Percentiles rank a stretch among this genome's conserved stretches.
Conservation (phyloP, 1,140 invertebrate genomes). For the Bilobella aurantiaca region DNA sequence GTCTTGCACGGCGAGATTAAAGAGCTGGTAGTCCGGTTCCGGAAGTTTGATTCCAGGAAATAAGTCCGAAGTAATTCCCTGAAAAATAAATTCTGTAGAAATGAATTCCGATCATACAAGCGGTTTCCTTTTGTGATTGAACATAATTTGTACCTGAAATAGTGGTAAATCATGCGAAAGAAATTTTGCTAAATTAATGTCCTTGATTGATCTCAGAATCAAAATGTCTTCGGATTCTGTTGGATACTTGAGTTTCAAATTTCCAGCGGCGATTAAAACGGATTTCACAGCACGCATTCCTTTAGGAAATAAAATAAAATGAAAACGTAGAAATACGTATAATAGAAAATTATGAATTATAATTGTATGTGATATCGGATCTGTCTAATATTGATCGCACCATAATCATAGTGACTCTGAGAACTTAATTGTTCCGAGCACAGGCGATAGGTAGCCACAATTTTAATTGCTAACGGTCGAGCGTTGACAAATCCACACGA, state of each 20-base stretch:
- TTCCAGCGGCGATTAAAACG: slow-evolving; percentile 77
- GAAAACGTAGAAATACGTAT: too few species aligned
- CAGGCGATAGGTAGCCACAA: slow-evolving; percentile 82
- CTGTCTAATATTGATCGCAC: too few species aligned
- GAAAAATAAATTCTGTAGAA: slow-evolving; percentile 36
- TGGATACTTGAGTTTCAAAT: slow-evolving; percentile 78
- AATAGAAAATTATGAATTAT: too few species aligned
- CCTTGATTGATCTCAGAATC: slow-evolving; percentile 76
- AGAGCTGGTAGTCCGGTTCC: slow-evolving; percentile 56
- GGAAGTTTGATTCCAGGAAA: slow-evolving; percentile 72
- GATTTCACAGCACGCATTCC: slow-evolving; percentile 79
- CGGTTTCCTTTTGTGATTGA: not conserved
- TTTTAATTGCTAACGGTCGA: slow-evolving; percentile 79
- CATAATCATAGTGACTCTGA: slow-evolving; percentile 93
- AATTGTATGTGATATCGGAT: too few species aligned
- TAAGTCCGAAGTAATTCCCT: slow-evolving; percentile 84
- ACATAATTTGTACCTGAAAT: slow-evolving; percentile 51
- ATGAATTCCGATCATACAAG: not conserved
- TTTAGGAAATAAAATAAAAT: slow-evolving; percentile 33
- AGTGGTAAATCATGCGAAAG: slow-evolving; percentile 73
- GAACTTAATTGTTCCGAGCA: slow-evolving; percentile 91
- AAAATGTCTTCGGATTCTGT: slow-evolving; percentile 70
- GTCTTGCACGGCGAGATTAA: slow-evolving; percentile 50
- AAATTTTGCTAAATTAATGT: slow-evolving; percentile 90
- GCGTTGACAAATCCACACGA: slow-evolving; percentile 87